phyloP scores from a whole-genome alignment of 2,797 vertebrate genomes.

The Coendou prehensilis region DNA sequence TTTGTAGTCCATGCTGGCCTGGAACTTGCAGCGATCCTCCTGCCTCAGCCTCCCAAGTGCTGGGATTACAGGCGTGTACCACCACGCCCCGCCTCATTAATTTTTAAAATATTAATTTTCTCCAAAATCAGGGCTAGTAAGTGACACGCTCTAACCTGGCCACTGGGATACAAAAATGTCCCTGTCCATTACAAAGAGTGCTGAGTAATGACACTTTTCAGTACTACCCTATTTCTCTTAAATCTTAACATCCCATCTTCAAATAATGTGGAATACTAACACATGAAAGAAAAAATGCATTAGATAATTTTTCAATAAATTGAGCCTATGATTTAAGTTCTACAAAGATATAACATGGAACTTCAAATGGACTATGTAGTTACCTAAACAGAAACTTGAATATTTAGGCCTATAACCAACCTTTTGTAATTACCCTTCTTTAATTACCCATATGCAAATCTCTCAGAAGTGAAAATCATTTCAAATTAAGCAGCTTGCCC shows the following conservation, averaged over 20 bases:
- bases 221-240: neutral
- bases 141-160: neutral
- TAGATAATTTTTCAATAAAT: neutral
- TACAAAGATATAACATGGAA: neutral
- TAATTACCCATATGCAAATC: neutral
- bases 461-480: slow-evolving; percentile 62
- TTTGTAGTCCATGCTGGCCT: too few species aligned
- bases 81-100: too few species aligned
- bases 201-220: neutral
- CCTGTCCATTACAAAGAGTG: neutral
- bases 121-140: neutral
- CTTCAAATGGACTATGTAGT: neutral
- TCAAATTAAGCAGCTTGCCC: slow-evolving; percentile 11
- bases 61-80: too few species aligned
- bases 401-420: neutral
- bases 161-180: neutral
- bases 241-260: neutral
- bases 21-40: too few species aligned
- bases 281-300: neutral
- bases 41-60: too few species aligned
- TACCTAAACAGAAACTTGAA: neutral
- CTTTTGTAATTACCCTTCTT: neutral
- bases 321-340: neutral
- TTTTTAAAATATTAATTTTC: neutral
- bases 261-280: slow-evolving; percentile 51